Percentiles rank a stretch among this genome's conserved stretches.
Evolutionary conservation across 2,888 invertebrate genomes (phyloP).

Genomic region (Eupithecia vulgata): DNA sequence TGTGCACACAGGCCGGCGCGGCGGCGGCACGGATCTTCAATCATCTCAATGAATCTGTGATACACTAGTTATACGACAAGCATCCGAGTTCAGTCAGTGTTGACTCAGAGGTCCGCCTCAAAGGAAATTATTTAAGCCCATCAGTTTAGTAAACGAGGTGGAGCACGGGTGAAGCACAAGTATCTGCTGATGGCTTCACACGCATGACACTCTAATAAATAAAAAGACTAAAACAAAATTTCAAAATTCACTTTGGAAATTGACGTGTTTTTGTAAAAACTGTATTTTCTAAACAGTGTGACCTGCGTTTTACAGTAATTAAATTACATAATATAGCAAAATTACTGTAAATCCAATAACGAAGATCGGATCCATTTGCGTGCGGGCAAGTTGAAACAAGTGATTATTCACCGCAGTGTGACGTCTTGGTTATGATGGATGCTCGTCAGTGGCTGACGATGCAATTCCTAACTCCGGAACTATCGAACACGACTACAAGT

Average conservation of each 20-base stretch:
- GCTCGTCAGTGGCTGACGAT: neutral
- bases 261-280: neutral
- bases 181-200: neutral
- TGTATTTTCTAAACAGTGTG: too few species aligned
- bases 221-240: too few species aligned
- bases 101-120: neutral
- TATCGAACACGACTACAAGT: neutral
- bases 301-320: too few species aligned
- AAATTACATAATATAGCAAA: too few species aligned
- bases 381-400: neutral
- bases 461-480: slow-evolving; percentile 2
- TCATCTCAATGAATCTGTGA: neutral
- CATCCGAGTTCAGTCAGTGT: neutral
- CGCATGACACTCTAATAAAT: neutral
- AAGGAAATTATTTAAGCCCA: slow-evolving; percentile 5
- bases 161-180: neutral
- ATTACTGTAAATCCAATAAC: neutral
- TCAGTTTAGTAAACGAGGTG: neutral
- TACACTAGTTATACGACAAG: neutral
- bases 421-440: neutral
- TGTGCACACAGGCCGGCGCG: neutral
- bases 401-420: slow-evolving; percentile 2
- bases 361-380: neutral
- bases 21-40: neutral
- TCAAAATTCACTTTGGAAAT: neutral